A percentile compares a stretch with the other conserved stretches of the same genome.
Conservation (phyloP, 2,797 vertebrate genomes). For the Chaetodon trifasciatus region DNA sequence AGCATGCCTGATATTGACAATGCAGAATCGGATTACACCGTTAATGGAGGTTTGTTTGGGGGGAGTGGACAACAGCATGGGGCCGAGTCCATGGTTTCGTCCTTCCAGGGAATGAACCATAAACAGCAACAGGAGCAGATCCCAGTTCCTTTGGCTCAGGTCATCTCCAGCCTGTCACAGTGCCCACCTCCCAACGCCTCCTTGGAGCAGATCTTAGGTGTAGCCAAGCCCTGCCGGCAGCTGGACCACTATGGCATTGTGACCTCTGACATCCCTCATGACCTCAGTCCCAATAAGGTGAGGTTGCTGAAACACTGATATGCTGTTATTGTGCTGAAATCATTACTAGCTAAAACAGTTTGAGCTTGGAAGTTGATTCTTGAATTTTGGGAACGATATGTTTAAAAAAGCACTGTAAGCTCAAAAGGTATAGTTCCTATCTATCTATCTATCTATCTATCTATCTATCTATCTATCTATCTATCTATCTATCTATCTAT, state of each 20-base stretch:
- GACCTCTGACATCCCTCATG: constrained; percentile 62
- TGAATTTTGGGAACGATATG: background rate
- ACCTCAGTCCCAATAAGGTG: constrained; percentile 75
- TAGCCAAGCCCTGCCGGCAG: constrained; percentile 71
- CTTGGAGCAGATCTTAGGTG: constrained; percentile 79
- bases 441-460: no score
- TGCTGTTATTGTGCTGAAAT: background rate
- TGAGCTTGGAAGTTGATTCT: background rate
- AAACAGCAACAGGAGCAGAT: constrained; percentile 62
- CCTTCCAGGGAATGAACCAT: constrained; percentile 68
- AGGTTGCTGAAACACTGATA: constrained; percentile 13
- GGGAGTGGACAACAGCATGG: constrained; percentile 50
- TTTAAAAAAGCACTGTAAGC: background rate
- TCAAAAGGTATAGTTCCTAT: background rate
- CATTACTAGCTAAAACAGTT: background rate
- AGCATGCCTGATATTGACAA: constrained; percentile 47
- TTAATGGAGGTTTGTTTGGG: constrained; percentile 54
- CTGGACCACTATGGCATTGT: constrained; percentile 71
- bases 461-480: no score
- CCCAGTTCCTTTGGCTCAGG: constrained; percentile 70
- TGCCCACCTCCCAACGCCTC: constrained; percentile 71
- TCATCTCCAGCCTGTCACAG: constrained; percentile 78
- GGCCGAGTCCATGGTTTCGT: constrained; percentile 53
- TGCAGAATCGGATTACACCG: constrained; percentile 33
- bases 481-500: no score